These are phyloP conservation scores for crab-eating macaque (Macaca fascicularis) DNA, from an alignment of 2,113 vertebrate species.

Conservation along the genomic window DNA sequence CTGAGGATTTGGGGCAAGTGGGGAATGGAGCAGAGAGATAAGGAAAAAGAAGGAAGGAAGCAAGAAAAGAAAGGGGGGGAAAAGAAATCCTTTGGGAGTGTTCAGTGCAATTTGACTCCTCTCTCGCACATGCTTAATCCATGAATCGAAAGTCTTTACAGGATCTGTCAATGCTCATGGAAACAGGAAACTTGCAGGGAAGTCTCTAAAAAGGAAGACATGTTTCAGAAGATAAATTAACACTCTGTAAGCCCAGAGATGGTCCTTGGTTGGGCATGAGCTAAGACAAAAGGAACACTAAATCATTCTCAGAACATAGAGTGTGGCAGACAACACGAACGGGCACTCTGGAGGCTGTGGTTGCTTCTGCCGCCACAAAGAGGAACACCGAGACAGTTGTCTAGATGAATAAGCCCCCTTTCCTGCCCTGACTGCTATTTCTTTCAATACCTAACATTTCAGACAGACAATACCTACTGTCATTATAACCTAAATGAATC, in stretches of 20 bases:
- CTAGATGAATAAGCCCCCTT: neutral
- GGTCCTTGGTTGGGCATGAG: neutral
- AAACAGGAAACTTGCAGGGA: constrained; percentile 46
- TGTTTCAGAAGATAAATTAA: constrained; percentile 62
- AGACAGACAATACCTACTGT: neutral
- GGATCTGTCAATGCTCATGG: neutral
- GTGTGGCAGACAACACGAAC: fast-evolving
- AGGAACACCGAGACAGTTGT: neutral
- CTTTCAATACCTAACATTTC: neutral
- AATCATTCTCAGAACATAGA: neutral
- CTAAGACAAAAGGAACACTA: constrained; percentile 30
- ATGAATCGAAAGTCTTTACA: neutral
- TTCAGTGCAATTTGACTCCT: neutral
- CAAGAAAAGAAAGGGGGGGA: neutral
- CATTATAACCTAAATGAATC: neutral
- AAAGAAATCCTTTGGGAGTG: neutral
- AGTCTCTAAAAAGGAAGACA: constrained; percentile 30
- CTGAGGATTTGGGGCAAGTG: neutral
- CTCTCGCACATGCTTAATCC: fast-evolving
- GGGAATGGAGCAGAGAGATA: constrained; percentile 34
- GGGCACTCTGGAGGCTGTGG: neutral
- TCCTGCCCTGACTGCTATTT: neutral
- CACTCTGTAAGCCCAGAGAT: neutral
- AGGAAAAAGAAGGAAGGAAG: constrained; percentile 28
- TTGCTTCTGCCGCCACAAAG: neutral